Conservation (phyloP, 2,113 vertebrate genomes). For the Mionectes macconnelli region DNA sequence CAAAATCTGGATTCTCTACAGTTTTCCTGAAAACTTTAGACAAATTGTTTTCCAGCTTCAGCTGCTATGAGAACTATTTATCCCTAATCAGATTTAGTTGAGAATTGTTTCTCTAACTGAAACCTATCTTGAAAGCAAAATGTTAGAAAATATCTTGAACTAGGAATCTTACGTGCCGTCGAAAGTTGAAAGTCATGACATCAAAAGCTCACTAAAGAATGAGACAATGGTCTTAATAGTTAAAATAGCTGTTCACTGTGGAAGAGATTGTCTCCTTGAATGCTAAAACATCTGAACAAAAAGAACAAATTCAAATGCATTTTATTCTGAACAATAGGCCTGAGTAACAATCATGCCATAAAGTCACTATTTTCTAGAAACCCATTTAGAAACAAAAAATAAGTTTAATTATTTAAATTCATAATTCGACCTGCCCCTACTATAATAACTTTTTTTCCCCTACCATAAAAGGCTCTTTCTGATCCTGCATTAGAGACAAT, state of each 20-base stretch:
- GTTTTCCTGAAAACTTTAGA: background rate
- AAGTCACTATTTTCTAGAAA: background rate
- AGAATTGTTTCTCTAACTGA: background rate
- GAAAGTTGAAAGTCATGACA: background rate
- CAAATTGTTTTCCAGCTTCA: background rate
- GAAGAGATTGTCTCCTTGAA: background rate
- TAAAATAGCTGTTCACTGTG: conserved; percentile 19
- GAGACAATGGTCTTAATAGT: background rate
- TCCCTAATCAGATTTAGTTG: background rate
- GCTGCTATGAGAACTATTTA: background rate
- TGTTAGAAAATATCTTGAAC: background rate
- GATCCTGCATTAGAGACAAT: background rate
- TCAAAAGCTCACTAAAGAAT: background rate
- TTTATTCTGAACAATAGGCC: conserved; percentile 1
- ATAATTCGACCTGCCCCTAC: background rate
- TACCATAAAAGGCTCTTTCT: background rate
- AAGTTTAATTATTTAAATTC: background rate
- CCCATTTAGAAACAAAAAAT: background rate
- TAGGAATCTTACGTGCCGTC: background rate
- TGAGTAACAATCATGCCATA: background rate
- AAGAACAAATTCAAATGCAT: background rate
- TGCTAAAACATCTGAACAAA: conserved; percentile 21
- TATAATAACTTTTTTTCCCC: background rate
- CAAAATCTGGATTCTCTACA: background rate
- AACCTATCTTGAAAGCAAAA: background rate